Conservation (phyloP, 2,113 vertebrate genomes). For the Pygoscelis adeliae region DNA sequence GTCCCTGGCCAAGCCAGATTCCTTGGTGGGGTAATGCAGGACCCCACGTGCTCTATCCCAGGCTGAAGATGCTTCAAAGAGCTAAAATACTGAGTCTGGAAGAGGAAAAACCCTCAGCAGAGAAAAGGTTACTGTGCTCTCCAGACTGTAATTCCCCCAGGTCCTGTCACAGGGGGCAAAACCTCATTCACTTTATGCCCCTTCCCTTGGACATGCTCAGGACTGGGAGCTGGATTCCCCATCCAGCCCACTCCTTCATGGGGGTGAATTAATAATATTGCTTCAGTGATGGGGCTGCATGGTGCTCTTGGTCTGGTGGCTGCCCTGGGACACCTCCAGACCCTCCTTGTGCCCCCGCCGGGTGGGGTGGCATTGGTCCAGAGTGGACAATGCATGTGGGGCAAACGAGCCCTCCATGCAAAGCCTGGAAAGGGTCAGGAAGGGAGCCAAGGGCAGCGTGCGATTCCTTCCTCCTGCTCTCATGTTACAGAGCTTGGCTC, state of each 20-base stretch:
- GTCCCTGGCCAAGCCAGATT: background rate
- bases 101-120: background rate
- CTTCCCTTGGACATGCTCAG: background rate
- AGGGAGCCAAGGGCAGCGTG: background rate
- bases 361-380: accelerated
- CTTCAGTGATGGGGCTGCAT: background rate
- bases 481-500: accelerated
- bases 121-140: background rate
- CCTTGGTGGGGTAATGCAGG: background rate
- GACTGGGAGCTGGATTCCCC: background rate
- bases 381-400: accelerated
- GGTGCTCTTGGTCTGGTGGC: background rate
- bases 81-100: background rate
- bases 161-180: background rate
- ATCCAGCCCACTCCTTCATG: accelerated
- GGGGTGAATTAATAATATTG: background rate
- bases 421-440: background rate
- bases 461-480: background rate
- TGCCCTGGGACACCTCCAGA: background rate
- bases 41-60: background rate
- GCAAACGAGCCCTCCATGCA: background rate
- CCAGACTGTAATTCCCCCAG: background rate
- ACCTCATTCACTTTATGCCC: background rate
- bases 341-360: background rate
- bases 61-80: background rate